A percentile compares a stretch with the other conserved stretches of the same genome.
These are phyloP conservation scores for Temnothorax nylanderi DNA, from an alignment of 1,140 invertebrate genomes.

Conservation along the genomic window DNA sequence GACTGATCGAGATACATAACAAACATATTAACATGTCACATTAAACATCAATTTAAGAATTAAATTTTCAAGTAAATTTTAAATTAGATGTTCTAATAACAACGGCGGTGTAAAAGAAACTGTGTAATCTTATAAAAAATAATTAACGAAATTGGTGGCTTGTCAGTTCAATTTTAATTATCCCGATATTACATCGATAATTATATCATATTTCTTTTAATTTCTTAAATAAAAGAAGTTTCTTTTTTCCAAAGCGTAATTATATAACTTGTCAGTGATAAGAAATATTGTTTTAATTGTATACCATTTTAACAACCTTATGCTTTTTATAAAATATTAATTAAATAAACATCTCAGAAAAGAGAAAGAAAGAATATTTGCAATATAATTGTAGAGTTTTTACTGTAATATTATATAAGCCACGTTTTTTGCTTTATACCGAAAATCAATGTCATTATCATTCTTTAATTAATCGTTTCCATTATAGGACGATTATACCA, in stretches of 20 bases:
- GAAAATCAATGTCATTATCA: conserved; percentile 8
- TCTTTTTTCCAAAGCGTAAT: neutral
- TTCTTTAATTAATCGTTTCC: conserved; percentile 33
- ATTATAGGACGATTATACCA: conserved; percentile 29
- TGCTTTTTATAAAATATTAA: neutral
- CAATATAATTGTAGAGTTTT: neutral
- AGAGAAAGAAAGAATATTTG: neutral
- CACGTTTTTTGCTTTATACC: neutral
- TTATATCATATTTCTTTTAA: neutral
- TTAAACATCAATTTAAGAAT: conserved; percentile 24
- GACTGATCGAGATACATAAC: neutral
- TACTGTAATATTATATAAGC: neutral
- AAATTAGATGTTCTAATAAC: neutral
- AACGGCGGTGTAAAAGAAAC: neutral
- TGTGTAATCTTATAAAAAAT: neutral
- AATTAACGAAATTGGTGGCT: conserved; percentile 10
- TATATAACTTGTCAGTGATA: neutral
- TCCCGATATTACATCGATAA: neutral
- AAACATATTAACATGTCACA: neutral
- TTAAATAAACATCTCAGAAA: neutral
- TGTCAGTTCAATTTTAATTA: neutral
- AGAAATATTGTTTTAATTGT: neutral
- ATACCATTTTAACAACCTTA: neutral
- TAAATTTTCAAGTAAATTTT: conserved; percentile 3
- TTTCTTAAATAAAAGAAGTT: neutral